A percentile compares a stretch with the other conserved stretches of the same genome.
phyloP scores from a whole-genome alignment of 2,797 vertebrate species.

The Sebastes steindachneri region DNA sequence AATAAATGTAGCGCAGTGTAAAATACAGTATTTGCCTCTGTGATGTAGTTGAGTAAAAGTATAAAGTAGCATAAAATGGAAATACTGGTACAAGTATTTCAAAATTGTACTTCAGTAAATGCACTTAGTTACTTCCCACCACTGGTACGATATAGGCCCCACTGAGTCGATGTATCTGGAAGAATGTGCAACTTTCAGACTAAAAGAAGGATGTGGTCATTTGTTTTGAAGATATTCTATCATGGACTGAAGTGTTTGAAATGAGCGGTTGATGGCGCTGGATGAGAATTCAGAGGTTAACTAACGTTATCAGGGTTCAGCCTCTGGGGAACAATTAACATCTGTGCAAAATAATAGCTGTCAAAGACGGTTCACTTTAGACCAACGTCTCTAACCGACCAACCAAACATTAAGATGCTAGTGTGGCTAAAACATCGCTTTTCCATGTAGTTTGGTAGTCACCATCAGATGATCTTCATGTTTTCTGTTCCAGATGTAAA shows the following conservation, averaged over 20 bases:
- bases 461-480: background rate
- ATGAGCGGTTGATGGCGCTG: background rate
- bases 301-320: no score
- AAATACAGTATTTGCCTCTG: no score
- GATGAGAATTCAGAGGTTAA: background rate
- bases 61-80: no score
- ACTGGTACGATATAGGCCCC: background rate
- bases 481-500: conserved; percentile 72
- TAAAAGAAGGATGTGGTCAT: background rate
- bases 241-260: no score
- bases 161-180: background rate
- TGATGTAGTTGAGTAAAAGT: no score
- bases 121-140: background rate
- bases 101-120: background rate
- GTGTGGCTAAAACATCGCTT: background rate
- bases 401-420: background rate
- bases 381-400: background rate
- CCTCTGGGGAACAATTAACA: background rate
- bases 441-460: background rate
- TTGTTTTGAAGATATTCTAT: background rate
- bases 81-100: background rate
- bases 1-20: no score
- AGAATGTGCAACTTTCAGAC: background rate
- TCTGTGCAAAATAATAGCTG: background rate
- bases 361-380: background rate